A percentile compares a stretch with the other conserved stretches of the same genome.
These are phyloP conservation scores for Philopotamus ludificatus DNA, from an alignment of 1,140 invertebrate genomes.

Conservation along the genomic window DNA sequence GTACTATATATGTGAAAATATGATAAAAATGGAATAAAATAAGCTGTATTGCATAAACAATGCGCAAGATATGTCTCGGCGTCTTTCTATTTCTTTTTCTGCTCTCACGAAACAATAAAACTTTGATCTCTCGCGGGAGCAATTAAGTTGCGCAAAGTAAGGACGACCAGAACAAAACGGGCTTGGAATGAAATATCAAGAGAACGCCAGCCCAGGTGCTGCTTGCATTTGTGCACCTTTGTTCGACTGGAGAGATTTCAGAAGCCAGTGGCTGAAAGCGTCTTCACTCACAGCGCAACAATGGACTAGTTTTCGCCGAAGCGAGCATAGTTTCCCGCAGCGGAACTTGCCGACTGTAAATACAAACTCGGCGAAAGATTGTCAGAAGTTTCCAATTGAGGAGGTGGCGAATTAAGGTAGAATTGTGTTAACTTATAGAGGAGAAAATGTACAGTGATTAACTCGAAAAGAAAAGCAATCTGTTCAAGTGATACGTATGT, in stretches of 20 bases:
- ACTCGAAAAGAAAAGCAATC: too few species aligned
- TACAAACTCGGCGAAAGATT: conserved; percentile 27
- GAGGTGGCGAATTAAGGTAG: conserved; percentile 22
- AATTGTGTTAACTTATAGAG: neutral
- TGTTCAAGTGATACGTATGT: too few species aligned
- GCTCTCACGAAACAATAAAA: conserved; percentile 36
- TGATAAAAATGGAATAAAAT: too few species aligned
- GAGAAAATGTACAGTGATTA: neutral
- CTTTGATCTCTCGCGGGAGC: conserved; percentile 41
- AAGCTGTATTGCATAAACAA: too few species aligned
- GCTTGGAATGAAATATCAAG: conserved; percentile 40
- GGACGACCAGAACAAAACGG: conserved; percentile 32
- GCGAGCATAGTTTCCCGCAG: conserved; percentile 19
- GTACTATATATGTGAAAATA: too few species aligned
- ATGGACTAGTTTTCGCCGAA: conserved; percentile 14
- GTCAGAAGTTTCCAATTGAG: conserved; percentile 34
- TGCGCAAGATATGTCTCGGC: too few species aligned
- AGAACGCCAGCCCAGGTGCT: conserved; percentile 19
- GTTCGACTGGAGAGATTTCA: conserved; percentile 15
- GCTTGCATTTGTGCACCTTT: conserved; percentile 33
- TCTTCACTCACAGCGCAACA: conserved; percentile 7
- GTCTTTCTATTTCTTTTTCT: conserved; percentile 18
- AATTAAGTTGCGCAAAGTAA: conserved; percentile 40
- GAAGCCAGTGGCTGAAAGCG: neutral
- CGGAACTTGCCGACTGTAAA: conserved; percentile 28